phyloP scores from a whole-genome alignment of 2,888 invertebrate species.

The Diarsia rubi region DNA sequence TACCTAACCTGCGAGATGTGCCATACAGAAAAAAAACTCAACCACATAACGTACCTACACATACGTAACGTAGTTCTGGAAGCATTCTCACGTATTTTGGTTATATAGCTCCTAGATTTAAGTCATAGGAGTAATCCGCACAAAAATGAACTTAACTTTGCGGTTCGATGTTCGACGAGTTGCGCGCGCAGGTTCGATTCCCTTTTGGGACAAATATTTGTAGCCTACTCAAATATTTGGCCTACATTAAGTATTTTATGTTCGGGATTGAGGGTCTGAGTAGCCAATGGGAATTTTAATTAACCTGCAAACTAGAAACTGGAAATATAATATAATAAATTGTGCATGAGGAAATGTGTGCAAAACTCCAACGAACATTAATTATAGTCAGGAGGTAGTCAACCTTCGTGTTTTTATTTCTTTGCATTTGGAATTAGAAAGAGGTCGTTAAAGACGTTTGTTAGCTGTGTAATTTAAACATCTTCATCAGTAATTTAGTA shows the following conservation, averaged over 20 bases:
- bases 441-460: neutral
- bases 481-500: no score
- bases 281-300: constrained; percentile 2
- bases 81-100: neutral
- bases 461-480: no score
- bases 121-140: neutral
- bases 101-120: neutral
- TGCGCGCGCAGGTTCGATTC: constrained; percentile 33
- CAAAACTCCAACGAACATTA: neutral
- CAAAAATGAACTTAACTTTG: constrained; percentile 6
- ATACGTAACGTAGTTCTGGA: no score
- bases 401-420: neutral
- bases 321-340: neutral
- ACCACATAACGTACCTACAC: neutral
- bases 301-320: neutral
- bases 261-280: neutral
- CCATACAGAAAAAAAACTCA: neutral
- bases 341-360: neutral
- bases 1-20: no score
- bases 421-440: neutral
- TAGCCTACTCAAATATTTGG: neutral
- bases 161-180: neutral
- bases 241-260: neutral
- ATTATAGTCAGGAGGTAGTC: no score
- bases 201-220: constrained; percentile 18